These are phyloP conservation scores for Scortum barcoo DNA, from an alignment of 2,113 vertebrate genomes.

Conservation along the genomic window DNA sequence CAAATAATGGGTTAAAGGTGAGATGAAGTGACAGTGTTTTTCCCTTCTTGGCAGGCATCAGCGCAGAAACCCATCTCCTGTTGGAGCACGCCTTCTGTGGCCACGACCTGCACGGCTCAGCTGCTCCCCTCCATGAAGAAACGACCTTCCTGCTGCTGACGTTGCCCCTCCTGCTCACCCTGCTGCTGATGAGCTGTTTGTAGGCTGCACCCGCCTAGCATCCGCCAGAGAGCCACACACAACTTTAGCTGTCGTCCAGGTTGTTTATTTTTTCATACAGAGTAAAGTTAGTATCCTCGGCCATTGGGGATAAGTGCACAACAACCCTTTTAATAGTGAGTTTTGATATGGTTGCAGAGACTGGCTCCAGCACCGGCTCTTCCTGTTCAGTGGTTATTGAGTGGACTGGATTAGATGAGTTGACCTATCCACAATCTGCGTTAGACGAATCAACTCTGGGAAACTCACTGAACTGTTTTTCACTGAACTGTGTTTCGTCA, in stretches of 20 bases:
- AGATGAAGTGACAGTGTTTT: neutral
- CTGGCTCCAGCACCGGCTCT: neutral
- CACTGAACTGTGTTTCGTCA: slow-evolving; percentile 26
- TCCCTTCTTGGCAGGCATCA: slow-evolving; percentile 73
- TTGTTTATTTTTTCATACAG: neutral
- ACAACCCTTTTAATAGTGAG: neutral
- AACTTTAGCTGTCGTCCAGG: neutral
- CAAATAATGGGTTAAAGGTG: neutral
- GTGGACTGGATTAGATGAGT: slow-evolving; percentile 25
- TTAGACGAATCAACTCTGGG: slow-evolving; percentile 15
- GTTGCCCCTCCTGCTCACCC: slow-evolving; percentile 41
- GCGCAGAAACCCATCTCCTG: slow-evolving; percentile 80
- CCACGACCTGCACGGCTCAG: slow-evolving; percentile 70
- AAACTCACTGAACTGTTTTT: slow-evolving; percentile 35
- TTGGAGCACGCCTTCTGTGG: slow-evolving; percentile 82
- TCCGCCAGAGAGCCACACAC: neutral
- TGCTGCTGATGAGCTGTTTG: slow-evolving; percentile 44
- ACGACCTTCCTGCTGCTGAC: slow-evolving; percentile 37
- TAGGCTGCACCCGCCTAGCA: slow-evolving; percentile 40
- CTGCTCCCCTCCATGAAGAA: slow-evolving; percentile 29
- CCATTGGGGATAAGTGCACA: neutral
- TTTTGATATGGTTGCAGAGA: slow-evolving; percentile 4
- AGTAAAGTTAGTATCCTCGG: neutral
- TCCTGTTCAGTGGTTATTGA: slow-evolving; percentile 48
- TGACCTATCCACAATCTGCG: slow-evolving; percentile 36